These are phyloP conservation scores for Philopotamus ludificatus DNA, from an alignment of 1,140 invertebrate species.

Conservation along the genomic window DNA sequence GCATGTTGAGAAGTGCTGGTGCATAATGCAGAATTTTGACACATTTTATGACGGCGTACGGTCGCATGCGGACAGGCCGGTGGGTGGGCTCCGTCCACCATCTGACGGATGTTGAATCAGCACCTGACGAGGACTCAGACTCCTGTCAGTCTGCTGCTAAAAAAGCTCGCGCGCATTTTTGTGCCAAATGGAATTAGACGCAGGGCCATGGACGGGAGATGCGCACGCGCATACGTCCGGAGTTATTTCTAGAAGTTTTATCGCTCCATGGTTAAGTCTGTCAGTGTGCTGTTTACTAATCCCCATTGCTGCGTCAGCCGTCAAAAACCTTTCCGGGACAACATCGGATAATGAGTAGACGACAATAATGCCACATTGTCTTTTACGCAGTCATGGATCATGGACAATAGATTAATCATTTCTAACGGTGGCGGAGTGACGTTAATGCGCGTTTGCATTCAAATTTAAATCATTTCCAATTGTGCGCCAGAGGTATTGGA, in stretches of 20 bases:
- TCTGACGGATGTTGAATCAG: neutral
- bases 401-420: neutral
- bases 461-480: neutral
- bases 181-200: constrained; percentile 21
- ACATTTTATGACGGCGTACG: no score
- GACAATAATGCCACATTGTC: neutral
- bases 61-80: neutral
- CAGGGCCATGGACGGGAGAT: neutral
- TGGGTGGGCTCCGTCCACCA: neutral
- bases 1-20: no score
- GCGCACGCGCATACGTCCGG: neutral
- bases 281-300: constrained; percentile 18
- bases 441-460: neutral
- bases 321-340: neutral
- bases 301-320: neutral
- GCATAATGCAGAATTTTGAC: no score
- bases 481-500: neutral
- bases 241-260: constrained; percentile 20
- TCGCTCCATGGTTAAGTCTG: constrained; percentile 24
- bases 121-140: neutral
- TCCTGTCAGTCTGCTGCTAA: neutral
- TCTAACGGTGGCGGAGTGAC: neutral
- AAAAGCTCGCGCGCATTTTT: neutral
- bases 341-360: neutral
- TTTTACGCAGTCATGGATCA: neutral